Evolutionary conservation across 2,888 invertebrate species (phyloP).

Genomic region (Protophormia terraenovae): DNA sequence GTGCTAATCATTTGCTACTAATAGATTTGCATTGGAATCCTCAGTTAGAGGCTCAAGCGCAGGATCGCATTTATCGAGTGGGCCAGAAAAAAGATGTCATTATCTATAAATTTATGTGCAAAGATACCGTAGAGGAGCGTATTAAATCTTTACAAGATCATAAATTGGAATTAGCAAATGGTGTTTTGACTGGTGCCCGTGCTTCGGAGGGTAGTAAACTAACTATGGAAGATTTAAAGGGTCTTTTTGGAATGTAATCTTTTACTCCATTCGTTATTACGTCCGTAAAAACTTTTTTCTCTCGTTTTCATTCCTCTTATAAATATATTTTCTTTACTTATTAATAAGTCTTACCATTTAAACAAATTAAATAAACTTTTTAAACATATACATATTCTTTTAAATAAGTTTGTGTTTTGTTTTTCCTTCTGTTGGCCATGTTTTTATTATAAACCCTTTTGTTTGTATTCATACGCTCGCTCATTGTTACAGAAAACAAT

Average conservation of each 20-base stretch:
- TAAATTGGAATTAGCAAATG: constrained; percentile 89
- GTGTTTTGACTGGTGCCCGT: constrained; percentile 88
- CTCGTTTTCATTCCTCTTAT: constrained; percentile 6
- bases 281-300: background rate
- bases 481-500: constrained; percentile 33
- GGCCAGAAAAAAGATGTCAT: constrained; percentile 92
- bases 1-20: constrained; percentile 94
- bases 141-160: constrained; percentile 90
- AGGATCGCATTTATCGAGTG: constrained; percentile 95
- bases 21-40: constrained; percentile 99
- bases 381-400: background rate
- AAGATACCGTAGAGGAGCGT: constrained; percentile 93
- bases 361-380: constrained; percentile 45
- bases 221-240: constrained; percentile 89
- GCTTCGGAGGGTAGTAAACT: constrained; percentile 86
- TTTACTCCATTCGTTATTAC: background rate
- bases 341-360: constrained; percentile 26
- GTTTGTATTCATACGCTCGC: constrained; percentile 7
- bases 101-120: constrained; percentile 92
- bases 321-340: background rate
- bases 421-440: background rate
- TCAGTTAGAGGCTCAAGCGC: constrained; percentile 96
- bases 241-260: constrained; percentile 84
- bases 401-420: constrained; percentile 3
- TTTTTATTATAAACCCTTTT: constrained; percentile 24